phyloP scores from a whole-genome alignment of 2,888 invertebrate genomes.

The Thereva unica region DNA sequence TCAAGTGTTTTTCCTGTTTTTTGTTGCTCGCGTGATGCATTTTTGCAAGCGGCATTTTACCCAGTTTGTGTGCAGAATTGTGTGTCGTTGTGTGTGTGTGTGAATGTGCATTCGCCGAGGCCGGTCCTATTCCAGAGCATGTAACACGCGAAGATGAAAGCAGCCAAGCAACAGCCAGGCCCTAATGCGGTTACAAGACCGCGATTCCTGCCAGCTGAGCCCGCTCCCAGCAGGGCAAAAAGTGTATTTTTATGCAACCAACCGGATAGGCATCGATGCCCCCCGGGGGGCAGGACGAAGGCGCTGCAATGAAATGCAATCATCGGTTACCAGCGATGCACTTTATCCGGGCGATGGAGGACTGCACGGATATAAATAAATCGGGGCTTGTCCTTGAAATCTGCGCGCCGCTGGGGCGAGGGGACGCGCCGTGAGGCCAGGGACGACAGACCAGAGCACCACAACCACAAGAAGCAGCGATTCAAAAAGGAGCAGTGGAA shows the following conservation, averaged over 20 bases:
- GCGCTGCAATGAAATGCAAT: constrained; percentile 1
- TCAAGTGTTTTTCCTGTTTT: not conserved
- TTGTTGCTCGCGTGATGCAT: constrained; percentile 2
- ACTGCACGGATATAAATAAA: constrained; percentile 35
- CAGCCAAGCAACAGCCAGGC: constrained; percentile 14
- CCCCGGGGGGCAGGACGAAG: constrained; percentile 5
- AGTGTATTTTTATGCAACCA: constrained; percentile 32
- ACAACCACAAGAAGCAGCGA: constrained; percentile 4
- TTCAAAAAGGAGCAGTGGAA: constrained; percentile 24
- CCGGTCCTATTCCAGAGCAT: constrained; percentile 9
- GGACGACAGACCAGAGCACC: constrained; percentile 8
- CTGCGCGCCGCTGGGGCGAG: not conserved
- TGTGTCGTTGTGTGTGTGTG: not conserved
- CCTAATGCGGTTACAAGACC: constrained; percentile 39
- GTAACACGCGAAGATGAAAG: constrained; percentile 33
- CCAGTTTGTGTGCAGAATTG: constrained; percentile 14
- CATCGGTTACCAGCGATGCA: constrained; percentile 12
- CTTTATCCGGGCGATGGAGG: constrained; percentile 19
- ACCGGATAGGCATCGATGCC: constrained; percentile 17
- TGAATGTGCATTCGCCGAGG: not conserved
- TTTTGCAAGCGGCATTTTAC: constrained; percentile 16
- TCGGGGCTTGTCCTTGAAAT: constrained; percentile 36
- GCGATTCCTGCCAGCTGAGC: constrained; percentile 36
- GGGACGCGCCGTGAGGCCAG: not conserved
- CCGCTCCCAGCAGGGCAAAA: constrained; percentile 11